phyloP scores from a whole-genome alignment of 2,888 invertebrate genomes.

The Eupithecia subumbrata region DNA sequence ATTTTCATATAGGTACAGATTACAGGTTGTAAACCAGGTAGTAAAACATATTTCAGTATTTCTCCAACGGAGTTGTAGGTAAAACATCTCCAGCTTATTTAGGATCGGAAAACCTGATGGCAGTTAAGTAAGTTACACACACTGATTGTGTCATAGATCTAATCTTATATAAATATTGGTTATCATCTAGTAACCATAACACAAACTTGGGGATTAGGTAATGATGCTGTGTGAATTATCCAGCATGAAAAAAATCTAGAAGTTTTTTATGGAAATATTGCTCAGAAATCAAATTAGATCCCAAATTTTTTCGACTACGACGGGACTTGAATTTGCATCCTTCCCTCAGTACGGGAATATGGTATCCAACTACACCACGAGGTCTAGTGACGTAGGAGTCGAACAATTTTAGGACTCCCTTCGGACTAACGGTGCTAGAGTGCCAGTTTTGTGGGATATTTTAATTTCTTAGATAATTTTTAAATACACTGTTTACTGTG shows the following conservation, averaged over 20 bases:
- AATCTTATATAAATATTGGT: not conserved
- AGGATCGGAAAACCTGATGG: not conserved
- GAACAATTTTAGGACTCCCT: too few species aligned
- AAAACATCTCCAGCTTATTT: not conserved
- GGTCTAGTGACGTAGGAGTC: too few species aligned
- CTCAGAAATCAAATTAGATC: too few species aligned
- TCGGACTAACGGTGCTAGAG: too few species aligned
- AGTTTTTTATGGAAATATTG: too few species aligned
- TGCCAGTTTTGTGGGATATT: not conserved
- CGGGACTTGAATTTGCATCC: too few species aligned
- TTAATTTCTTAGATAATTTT: not conserved
- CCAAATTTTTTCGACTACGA: too few species aligned
- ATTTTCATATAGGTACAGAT: not conserved
- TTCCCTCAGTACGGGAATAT: too few species aligned
- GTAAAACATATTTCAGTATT: not conserved
- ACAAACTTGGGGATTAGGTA: not conserved
- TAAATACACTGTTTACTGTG: not conserved
- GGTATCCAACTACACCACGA: too few species aligned
- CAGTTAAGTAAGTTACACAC: not conserved
- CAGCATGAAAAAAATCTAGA: too few species aligned
- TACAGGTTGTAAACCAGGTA: too few species aligned
- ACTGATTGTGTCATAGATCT: not conserved
- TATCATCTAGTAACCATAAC: not conserved
- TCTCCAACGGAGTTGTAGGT: not conserved
- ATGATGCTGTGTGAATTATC: not conserved